These are phyloP conservation scores for Mythimna vitellina DNA, from an alignment of 2,888 invertebrate genomes.

Conservation along the genomic window DNA sequence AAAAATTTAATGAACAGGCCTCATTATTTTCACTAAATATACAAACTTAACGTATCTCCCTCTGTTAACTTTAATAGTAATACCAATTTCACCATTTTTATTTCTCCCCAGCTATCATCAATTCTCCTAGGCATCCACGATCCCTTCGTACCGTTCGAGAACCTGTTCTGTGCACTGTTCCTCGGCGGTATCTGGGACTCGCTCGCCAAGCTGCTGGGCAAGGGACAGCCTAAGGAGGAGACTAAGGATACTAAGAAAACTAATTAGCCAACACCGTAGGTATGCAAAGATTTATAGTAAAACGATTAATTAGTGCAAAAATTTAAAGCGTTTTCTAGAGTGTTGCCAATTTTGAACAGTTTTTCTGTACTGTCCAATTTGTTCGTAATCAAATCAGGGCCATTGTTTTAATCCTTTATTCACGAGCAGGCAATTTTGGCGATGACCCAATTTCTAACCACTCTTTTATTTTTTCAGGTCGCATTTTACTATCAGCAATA, in stretches of 20 bases:
- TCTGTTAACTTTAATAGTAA: not conserved
- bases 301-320: not conserved
- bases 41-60: not conserved
- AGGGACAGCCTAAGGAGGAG: slow-evolving; percentile 95
- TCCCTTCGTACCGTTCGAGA: slow-evolving; percentile 99
- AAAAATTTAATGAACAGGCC: not conserved
- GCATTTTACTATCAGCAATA: slow-evolving; percentile 61
- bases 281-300: slow-evolving; percentile 15
- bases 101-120: slow-evolving; percentile 94
- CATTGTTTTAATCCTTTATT: too few relatives aligned
- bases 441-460: slow-evolving; percentile 16
- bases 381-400: too few relatives aligned
- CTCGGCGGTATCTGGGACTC: slow-evolving; percentile 99
- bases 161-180: slow-evolving; percentile 98
- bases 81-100: not conserved
- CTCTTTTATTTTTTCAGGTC: slow-evolving; percentile 70
- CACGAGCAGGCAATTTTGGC: too few relatives aligned
- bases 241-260: slow-evolving; percentile 95
- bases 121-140: slow-evolving; percentile 99
- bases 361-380: too few relatives aligned
- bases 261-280: slow-evolving; percentile 89
- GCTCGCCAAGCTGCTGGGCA: slow-evolving; percentile 96
- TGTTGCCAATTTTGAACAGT: too few relatives aligned
- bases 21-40: not conserved
- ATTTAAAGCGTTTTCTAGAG: too few relatives aligned